Percentiles rank a stretch among this genome's conserved stretches.
Evolutionary conservation across 2,888 invertebrate genomes (phyloP).

Genomic region (Leptopilina syphax): DNA sequence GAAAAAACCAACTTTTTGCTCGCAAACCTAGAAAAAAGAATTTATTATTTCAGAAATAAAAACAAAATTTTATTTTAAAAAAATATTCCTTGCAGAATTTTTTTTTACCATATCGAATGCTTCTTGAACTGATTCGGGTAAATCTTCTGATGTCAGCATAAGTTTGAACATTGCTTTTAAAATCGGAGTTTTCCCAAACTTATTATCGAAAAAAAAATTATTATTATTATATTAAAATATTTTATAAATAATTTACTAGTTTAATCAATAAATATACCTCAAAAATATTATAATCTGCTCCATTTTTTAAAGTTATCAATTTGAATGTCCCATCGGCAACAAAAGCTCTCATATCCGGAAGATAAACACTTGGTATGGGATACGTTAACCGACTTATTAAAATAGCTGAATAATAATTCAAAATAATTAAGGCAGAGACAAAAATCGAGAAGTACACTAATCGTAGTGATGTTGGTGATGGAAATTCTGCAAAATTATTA

Average conservation of each 20-base stretch:
- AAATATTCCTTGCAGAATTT: background rate
- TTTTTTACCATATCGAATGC: conserved; percentile 16
- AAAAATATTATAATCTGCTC: conserved; percentile 12
- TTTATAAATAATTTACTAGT: background rate
- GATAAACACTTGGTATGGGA: background rate
- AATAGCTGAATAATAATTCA: background rate
- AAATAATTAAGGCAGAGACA: background rate
- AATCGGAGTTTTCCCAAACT: background rate
- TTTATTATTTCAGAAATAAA: background rate
- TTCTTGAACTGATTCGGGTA: background rate
- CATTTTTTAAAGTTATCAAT: background rate
- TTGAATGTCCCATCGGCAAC: background rate
- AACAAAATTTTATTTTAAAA: background rate
- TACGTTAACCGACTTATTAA: conserved; percentile 13
- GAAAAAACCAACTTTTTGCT: conserved; percentile 10
- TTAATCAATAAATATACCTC: background rate
- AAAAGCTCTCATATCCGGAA: background rate
- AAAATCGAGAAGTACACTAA: conserved; percentile 5
- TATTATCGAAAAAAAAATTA: background rate
- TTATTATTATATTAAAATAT: no score
- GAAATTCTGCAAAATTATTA: background rate
- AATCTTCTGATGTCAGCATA: background rate
- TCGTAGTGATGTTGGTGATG: background rate
- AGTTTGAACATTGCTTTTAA: background rate
- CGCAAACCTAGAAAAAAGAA: background rate